Evolutionary conservation across 2,888 invertebrate genomes (phyloP), one percentile per base, ranked within the genome.

Genomic region (Philonicus albiceps): DNA sequence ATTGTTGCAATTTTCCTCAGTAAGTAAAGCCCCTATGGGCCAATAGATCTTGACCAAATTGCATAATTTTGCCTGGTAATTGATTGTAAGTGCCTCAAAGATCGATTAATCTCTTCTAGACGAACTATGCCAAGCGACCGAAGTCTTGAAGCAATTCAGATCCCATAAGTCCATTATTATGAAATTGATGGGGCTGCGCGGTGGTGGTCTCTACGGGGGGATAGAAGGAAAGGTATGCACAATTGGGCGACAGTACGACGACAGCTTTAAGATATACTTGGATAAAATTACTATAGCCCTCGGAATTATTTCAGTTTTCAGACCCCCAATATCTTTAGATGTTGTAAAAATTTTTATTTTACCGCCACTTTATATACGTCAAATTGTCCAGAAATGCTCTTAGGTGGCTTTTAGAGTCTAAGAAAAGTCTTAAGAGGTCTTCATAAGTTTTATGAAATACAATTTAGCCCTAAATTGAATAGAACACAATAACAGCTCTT

Each of bases 21-120:
- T 80, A 13, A n/a, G 53, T 80, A 13, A 19, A 72, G 27, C 83
- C 43, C 72, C 84, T 30, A 22, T 64, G 72, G 43, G 73, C 84
- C 72, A 72, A 84, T 73, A 84, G 84, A 84, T 84, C 84, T 84
- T 84, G 84, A 84, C 84, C 84, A 84, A 84, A 84, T 84, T 84
- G 84, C 84, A 84, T 84, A 73, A 84, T 84, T 84, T 73, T 73
- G 64, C 1, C 84, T 30, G 27, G 84, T 84, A 84, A 84, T 84
- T 84, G 84, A 84, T 84, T 84, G 73, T 84, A 73, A 84, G 84
- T 84, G 31, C 84, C 84, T 84, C 73, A n/a, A 73, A 72, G 73
- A 84, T 73, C 84, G 84, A 84, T 84, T 84, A 84, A 73, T 84
- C 73, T 84, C 84, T 40, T 84, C 43, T 19, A 43, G 40, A 64